These are phyloP conservation scores for Pangasius mekongensis DNA, from an alignment of 2,797 vertebrate genomes.

Conservation along the genomic window DNA sequence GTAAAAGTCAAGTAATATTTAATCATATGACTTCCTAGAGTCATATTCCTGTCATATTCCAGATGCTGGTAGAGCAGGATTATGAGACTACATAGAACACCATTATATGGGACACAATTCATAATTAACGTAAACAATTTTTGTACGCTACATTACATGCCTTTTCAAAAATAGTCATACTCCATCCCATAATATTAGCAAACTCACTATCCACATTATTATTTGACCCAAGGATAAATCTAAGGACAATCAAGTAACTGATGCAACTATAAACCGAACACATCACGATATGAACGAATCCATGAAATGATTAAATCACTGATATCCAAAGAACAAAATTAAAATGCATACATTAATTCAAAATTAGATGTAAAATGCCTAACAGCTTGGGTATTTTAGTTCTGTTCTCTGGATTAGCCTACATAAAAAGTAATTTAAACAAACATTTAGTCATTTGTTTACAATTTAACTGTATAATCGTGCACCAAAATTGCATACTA, in stretches of 20 bases:
- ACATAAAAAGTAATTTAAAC: background rate
- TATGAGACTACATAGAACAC: background rate
- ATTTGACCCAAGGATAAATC: background rate
- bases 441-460: background rate
- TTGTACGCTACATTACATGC: background rate
- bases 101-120: background rate
- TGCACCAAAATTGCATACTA: background rate
- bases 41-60: background rate
- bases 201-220: background rate
- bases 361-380: background rate
- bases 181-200: background rate
- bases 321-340: background rate
- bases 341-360: background rate
- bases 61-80: background rate
- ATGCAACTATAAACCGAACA: background rate
- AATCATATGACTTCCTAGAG: background rate
- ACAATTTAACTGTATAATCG: background rate
- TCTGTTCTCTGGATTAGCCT: background rate
- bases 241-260: background rate
- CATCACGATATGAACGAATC: background rate
- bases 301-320: background rate
- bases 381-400: background rate
- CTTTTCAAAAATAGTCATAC: background rate
- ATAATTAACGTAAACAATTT: background rate
- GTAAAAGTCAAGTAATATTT: background rate